Evolutionary conservation across 2,113 vertebrate species (phyloP), one percentile per base, ranked within the genome.

Genomic region (Oryzias celebensis): DNA sequence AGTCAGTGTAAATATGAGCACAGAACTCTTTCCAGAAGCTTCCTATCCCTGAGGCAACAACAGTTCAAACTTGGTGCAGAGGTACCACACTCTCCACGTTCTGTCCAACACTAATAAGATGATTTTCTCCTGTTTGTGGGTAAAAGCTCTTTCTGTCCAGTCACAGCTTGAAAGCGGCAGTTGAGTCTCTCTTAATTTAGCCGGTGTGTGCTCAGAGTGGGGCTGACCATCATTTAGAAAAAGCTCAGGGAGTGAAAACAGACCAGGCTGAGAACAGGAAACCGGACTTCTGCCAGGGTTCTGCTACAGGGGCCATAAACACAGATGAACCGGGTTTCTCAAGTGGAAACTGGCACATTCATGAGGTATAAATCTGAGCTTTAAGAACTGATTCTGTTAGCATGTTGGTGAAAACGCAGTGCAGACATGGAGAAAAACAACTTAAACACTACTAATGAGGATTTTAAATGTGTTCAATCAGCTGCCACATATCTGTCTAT

Each of bases 131-230:
- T 28, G 26, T 28, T 28, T 28, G 26, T 28, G 26, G 26, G 26
- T 28, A 28, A 28, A 28, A 28, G 26, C 26, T 28, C 7, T 28
- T 28, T 5, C 26, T 28, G 26, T 6, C 26, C 26, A 6, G 4
- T 28, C 26, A 28, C 26, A 28, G 26, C 26, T 28, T 28, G 26
- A 28, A 6, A 28, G 26, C 26, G 7, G 26, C 26, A 28, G 26
- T 28, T 28, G 5, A 28, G 26, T 36, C 36, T 36, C 36, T 12
- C 36, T 36, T 85, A 84, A 84, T 84, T 82, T 86, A 71, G 77
- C 75, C 88, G 58, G 65, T 64, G 82, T 78, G 81, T 69, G 77
- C 81, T 73, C 80, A 84, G 77, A 80, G 83, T 62, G 55, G 36
- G 8, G 36, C 8, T 8, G 36, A 12, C 8, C 10, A 36, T 36